Conservation (phyloP, 2,797 vertebrate species). For the Podarcis lilfordi region DNA sequence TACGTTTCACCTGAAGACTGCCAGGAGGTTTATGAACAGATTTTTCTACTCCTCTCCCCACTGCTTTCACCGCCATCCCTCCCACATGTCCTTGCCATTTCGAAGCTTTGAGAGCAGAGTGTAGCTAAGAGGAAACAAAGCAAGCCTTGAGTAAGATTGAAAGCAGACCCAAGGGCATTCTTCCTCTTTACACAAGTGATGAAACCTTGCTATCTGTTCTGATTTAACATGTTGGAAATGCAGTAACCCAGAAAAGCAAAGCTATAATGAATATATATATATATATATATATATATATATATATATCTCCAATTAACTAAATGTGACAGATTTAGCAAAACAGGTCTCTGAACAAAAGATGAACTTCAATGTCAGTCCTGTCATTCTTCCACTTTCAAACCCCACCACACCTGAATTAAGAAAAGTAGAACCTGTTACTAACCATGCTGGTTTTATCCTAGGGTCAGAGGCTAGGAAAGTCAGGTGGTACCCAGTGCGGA, state of each 20-base stretch:
- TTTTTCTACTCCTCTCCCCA: not conserved
- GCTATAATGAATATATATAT: not conserved
- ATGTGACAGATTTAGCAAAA: not conserved
- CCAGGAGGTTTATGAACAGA: not conserved
- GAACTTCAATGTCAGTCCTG: not conserved
- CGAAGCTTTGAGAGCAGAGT: not conserved
- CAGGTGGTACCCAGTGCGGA: no score
- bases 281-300: no score
- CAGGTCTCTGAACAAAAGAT: not conserved
- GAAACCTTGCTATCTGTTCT: not conserved
- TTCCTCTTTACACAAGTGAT: not conserved
- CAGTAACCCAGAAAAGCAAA: not conserved
- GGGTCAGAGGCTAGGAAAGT: no score
- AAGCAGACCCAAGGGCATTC: not conserved
- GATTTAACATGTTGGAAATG: not conserved
- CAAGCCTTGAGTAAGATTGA: not conserved
- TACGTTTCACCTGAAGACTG: not conserved
- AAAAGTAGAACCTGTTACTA: not conserved
- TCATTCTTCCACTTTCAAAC: not conserved
- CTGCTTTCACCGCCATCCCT: no score
- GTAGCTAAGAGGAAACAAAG: not conserved
- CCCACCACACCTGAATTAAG: not conserved
- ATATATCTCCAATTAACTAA: not conserved
- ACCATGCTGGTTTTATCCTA: not conserved
- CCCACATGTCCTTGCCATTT: not conserved